Evolutionary conservation across 2,888 invertebrate genomes (phyloP).

Genomic region (Lasioglossum malachurum): DNA sequence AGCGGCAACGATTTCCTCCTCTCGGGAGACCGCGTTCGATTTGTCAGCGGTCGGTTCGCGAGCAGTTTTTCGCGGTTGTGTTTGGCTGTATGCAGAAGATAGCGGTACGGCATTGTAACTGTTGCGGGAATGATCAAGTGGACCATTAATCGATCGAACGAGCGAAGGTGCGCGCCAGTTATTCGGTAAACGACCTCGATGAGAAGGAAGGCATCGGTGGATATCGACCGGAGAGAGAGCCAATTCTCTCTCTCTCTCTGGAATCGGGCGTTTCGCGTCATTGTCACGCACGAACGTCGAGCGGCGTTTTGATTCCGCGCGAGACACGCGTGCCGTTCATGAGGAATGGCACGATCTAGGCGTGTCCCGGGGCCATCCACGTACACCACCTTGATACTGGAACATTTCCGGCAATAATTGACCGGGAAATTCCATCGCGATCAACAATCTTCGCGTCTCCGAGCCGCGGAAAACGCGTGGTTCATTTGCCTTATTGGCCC

Average conservation of each 20-base stretch:
- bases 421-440: conserved; percentile 15
- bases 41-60: neutral
- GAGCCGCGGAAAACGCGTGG: conserved; percentile 26
- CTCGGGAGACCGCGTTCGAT: neutral
- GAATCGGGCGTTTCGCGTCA: conserved; percentile 27
- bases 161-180: conserved; percentile 52
- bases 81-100: conserved; percentile 16
- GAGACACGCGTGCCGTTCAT: neutral
- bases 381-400: conserved; percentile 19
- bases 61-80: conserved; percentile 33
- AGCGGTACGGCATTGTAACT: conserved; percentile 51
- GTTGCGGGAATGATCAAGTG: conserved; percentile 39
- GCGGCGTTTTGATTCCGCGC: conserved; percentile 20
- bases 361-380: conserved; percentile 19
- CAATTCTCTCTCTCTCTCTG: neutral
- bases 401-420: conserved; percentile 49
- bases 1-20: conserved; percentile 11
- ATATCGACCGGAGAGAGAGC: conserved; percentile 15
- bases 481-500: conserved; percentile 26
- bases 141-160: conserved; percentile 56
- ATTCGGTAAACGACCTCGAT: conserved; percentile 56
- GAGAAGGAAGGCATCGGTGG: conserved; percentile 26
- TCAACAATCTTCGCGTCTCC: neutral
- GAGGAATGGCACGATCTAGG: neutral
- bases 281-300: conserved; percentile 57